Percentiles rank a stretch among this genome's conserved stretches.
Evolutionary conservation across 2,113 vertebrate genomes (phyloP).

Genomic region (Psilopogon haemacephalus): DNA sequence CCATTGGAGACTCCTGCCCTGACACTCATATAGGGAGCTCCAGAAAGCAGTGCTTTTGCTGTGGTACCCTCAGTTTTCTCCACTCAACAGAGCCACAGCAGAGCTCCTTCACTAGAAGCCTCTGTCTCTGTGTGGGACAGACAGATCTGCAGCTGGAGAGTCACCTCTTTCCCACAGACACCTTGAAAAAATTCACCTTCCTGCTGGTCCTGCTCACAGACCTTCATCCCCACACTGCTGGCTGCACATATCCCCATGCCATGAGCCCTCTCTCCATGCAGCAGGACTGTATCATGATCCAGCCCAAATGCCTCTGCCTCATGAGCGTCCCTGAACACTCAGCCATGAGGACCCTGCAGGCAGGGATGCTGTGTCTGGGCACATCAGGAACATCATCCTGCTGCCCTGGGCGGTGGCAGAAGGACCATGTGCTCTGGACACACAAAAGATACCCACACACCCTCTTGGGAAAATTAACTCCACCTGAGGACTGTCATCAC

Average conservation of each 20-base stretch:
- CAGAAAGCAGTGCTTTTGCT: neutral
- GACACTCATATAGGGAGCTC: neutral
- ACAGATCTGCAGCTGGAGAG: neutral
- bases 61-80: neutral
- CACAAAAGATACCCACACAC: neutral
- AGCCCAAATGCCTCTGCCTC: neutral
- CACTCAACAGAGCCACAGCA: neutral
- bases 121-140: neutral
- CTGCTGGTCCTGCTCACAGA: neutral
- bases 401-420: fast-evolving
- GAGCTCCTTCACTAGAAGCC: neutral
- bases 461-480: neutral
- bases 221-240: neutral
- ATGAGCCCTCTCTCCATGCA: fast-evolving
- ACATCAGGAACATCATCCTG: neutral
- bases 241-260: neutral
- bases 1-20: neutral
- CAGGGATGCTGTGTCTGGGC: neutral
- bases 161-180: neutral
- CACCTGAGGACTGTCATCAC: neutral
- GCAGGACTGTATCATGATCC: neutral
- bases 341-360: fast-evolving
- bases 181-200: neutral
- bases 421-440: neutral
- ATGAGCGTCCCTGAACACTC: neutral